Evolutionary conservation across 1,140 invertebrate genomes (phyloP).

Genomic region (Agraylea sexmaculata): DNA sequence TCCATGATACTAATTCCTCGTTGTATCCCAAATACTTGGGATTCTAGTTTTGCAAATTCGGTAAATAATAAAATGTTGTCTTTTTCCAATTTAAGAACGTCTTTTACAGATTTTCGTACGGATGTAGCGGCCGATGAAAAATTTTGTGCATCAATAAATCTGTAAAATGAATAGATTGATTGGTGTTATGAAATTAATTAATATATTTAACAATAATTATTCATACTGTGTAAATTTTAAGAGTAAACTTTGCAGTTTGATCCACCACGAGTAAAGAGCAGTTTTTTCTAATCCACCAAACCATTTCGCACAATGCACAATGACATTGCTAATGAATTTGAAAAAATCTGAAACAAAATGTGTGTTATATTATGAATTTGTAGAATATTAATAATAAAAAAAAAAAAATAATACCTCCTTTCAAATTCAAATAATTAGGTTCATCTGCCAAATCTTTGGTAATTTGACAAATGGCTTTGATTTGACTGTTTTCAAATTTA

Average conservation of each 20-base stretch:
- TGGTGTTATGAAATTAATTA: too few relatives aligned
- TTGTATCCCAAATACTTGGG: conserved; percentile 7
- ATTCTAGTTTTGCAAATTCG: conserved; percentile 17
- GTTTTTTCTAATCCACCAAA: conserved; percentile 14
- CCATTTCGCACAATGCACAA: conserved; percentile 15
- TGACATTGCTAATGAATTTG: conserved; percentile 16
- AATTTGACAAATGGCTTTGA: conserved; percentile 13
- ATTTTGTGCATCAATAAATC: conserved; percentile 1
- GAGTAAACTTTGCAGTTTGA: conserved; percentile 11
- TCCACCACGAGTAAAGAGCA: conserved; percentile 20
- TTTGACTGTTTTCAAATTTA: conserved; percentile 6
- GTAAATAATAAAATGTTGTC: conserved; percentile 14
- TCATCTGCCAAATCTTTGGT: conserved; percentile 17
- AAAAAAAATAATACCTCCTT: conserved; percentile 4
- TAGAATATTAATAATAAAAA: neutral
- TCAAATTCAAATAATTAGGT: conserved; percentile 13
- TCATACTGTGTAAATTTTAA: too few relatives aligned
- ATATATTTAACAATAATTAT: too few relatives aligned
- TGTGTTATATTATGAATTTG: neutral
- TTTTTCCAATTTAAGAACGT: conserved; percentile 13
- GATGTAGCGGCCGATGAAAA: neutral
- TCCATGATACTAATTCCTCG: conserved; percentile 15
- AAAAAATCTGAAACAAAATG: conserved; percentile 17
- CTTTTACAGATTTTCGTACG: conserved; percentile 16
- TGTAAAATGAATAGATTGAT: conserved; percentile 3